Conservation (phyloP, 2,113 vertebrate species). For the Erpornis zantholeuca region DNA sequence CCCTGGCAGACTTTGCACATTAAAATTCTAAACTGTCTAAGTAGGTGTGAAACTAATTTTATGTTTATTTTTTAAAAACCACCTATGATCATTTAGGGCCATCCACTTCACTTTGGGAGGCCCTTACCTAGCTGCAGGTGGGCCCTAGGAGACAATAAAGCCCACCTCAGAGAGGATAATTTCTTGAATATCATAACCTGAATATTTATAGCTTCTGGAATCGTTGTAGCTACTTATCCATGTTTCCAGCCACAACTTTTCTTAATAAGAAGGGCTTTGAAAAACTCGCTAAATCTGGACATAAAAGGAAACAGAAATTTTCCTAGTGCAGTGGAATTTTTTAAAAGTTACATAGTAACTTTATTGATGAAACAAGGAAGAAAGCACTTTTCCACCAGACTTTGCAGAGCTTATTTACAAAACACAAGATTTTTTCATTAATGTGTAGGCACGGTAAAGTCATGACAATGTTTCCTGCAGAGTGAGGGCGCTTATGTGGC, state of each 20-base stretch:
- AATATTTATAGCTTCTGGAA: slow-evolving; percentile 78
- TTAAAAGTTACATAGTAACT: slow-evolving; percentile 77
- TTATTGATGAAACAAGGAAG: slow-evolving; percentile 82
- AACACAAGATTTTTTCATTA: slow-evolving; percentile 68
- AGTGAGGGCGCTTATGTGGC: not conserved
- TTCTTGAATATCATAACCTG: slow-evolving; percentile 71
- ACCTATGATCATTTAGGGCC: slow-evolving; percentile 78
- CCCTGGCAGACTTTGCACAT: slow-evolving; percentile 78
- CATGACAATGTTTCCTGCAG: slow-evolving; percentile 37
- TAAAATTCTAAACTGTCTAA: slow-evolving; percentile 82
- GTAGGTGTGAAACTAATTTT: slow-evolving; percentile 80
- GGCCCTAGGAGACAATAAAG: slow-evolving; percentile 77
- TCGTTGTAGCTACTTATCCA: slow-evolving; percentile 75
- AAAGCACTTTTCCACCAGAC: slow-evolving; percentile 76
- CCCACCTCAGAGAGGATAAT: slow-evolving; percentile 70
- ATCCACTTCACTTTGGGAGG: slow-evolving; percentile 76
- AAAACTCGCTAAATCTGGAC: slow-evolving; percentile 78
- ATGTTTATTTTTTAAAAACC: slow-evolving; percentile 79
- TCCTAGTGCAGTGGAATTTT: slow-evolving; percentile 79
- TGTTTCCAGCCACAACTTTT: slow-evolving; percentile 77
- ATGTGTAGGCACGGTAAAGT: slow-evolving; percentile 27
- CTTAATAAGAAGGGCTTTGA: slow-evolving; percentile 83
- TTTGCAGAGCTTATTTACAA: slow-evolving; percentile 74
- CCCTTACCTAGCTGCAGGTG: slow-evolving; percentile 68
- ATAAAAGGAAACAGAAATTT: slow-evolving; percentile 81